These are phyloP conservation scores for Xestoiulus laeticollis DNA, from an alignment of 2,888 invertebrate species.

Conservation along the genomic window DNA sequence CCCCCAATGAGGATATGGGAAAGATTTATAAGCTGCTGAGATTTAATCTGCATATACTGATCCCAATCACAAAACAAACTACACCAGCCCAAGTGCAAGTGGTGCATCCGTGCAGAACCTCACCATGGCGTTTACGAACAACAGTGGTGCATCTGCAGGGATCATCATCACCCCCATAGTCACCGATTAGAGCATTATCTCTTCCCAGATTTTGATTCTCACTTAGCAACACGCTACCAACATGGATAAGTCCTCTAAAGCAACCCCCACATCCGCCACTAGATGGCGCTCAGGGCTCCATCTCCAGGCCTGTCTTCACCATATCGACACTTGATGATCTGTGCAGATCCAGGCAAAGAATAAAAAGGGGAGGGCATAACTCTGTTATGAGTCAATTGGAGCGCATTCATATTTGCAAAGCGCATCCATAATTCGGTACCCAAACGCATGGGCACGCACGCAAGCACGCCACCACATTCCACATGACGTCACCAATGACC, in stretches of 20 bases:
- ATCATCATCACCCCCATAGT: background rate
- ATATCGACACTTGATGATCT: background rate
- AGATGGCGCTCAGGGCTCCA: background rate
- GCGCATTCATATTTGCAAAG: background rate
- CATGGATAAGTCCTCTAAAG: background rate
- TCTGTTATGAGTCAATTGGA: conserved; percentile 3
- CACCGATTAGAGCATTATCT: background rate
- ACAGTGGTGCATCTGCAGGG: background rate
- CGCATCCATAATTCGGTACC: background rate
- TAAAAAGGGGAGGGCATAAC: conserved; percentile 1
- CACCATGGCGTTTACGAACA: background rate
- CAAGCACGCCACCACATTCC: background rate
- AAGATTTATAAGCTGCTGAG: too few species aligned
- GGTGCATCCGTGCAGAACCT: background rate
- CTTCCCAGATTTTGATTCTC: background rate
- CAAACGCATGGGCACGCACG: background rate
- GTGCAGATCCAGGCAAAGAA: background rate
- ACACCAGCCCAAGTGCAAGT: too few species aligned
- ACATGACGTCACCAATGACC: background rate
- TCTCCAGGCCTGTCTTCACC: background rate
- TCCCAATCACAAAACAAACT: too few species aligned
- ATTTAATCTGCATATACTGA: too few species aligned
- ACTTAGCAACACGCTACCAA: background rate
- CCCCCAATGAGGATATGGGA: too few species aligned
- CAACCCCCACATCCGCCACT: background rate